Base-by-base conservation (phyloP, 2,113 vertebrate genomes). In the Rostratula benghalensis region DNA sequence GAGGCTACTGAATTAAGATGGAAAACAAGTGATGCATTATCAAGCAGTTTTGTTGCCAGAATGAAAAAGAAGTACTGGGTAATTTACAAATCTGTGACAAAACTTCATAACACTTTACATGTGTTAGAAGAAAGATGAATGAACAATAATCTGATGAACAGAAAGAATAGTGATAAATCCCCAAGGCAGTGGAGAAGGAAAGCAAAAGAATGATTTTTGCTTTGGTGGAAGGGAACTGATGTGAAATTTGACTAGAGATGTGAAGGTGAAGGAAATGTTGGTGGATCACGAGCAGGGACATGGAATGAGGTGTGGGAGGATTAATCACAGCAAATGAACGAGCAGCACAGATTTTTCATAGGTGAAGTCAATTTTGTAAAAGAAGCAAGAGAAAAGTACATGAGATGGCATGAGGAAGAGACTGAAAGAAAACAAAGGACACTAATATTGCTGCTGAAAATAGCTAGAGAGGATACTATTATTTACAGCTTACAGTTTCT, bases 401-500 rank as follows among this genome's bases (percentile, higher is more conserved):
- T 73, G 67, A 86, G 51, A 57, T 22, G 12, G 28, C n/a, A 61
- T 50, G 50, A 83, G 50, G 50, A 74, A 90, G 59, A 92, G 45
- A 85, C 78, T 54, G 76, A 30, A 31, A 61, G 78, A 51, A 65
- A 78, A 63, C 48, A 46, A 80, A 27, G 22, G 9, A 3, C 16
- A 54, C 8, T 59, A 79, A 71, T 83, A 84, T 19, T 76, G n/a
- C 63, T 90, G 59, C 63, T 94, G n/a, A 64, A 95, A 94, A 94
- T 95, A 92, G 30, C 50, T 64, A 46, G 65, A 93, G 73, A 91
- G 64, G 51, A 91, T 91, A 54, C 89, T 95, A 48, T 87, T 82
- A 94, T 91, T 93, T 87, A 69, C 83, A 94, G 64, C 43, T 73
- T 87, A 56, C 16, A 92, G 37, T 35, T 94, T 91, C 60, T 93